Conservation (phyloP, 2,888 invertebrate species). For the Alsophila aescularia region DNA sequence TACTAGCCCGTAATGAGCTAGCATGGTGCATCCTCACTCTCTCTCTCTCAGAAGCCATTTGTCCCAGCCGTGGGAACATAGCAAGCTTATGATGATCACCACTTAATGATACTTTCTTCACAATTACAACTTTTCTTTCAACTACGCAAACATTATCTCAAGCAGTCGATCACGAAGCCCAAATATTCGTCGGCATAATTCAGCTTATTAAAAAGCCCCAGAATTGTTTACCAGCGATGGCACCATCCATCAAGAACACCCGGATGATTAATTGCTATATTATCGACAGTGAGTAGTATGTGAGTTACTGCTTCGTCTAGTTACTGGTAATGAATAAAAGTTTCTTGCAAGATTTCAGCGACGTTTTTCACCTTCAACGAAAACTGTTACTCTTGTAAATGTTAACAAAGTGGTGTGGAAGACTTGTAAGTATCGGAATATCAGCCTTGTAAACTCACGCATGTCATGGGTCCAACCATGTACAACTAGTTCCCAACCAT, state of each 20-base stretch:
- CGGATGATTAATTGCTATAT: slow-evolving; percentile 41
- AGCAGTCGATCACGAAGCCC: neutral
- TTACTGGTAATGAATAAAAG: neutral
- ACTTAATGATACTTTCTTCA: neutral
- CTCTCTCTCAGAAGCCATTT: too few species aligned
- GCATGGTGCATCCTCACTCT: too few species aligned
- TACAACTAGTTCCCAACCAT: too few species aligned
- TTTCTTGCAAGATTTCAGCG: neutral
- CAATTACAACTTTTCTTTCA: neutral
- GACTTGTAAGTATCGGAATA: too few species aligned
- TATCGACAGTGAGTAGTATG: slow-evolving; percentile 39
- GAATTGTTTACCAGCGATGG: slow-evolving; percentile 38
- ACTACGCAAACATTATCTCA: neutral
- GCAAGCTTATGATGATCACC: too few species aligned
- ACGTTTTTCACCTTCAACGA: too few species aligned
- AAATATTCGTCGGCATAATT: slow-evolving; percentile 30
- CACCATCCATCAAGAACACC: slow-evolving; percentile 39
- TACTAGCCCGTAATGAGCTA: too few species aligned
- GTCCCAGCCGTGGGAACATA: too few species aligned
- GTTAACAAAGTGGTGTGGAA: too few species aligned
- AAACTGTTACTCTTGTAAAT: too few species aligned
- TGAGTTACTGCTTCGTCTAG: neutral
- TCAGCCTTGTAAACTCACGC: too few species aligned
- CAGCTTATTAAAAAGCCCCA: slow-evolving; percentile 40
- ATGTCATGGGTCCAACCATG: too few species aligned